Conservation (phyloP, 2,888 invertebrate species). For the Hartigia nigra region DNA sequence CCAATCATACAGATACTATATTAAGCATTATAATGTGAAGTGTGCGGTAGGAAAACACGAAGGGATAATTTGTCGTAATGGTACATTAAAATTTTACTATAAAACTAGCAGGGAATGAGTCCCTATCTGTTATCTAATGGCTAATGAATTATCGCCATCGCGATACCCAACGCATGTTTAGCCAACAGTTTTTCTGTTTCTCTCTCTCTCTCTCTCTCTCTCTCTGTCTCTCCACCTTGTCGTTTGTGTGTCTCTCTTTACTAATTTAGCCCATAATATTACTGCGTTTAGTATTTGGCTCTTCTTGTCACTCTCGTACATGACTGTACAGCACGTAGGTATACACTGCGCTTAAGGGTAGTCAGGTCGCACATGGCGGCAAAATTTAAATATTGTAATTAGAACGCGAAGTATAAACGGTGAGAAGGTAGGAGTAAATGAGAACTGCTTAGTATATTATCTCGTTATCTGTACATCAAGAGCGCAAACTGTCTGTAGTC, state of each 20-base stretch:
- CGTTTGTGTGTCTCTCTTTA: constrained; percentile 12
- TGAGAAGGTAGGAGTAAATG: neutral
- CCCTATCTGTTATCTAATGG: constrained; percentile 21
- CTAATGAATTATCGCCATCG: constrained; percentile 60
- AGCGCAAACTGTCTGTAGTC: neutral
- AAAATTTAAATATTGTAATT: constrained; percentile 63
- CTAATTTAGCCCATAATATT: neutral
- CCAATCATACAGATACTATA: too few relatives aligned
- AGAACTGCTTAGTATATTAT: neutral
- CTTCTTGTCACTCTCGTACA: constrained; percentile 7
- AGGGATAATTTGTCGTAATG: constrained; percentile 32
- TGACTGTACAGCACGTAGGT: neutral
- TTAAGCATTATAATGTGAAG: neutral
- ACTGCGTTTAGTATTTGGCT: neutral
- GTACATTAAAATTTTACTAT: neutral
- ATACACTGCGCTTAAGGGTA: neutral
- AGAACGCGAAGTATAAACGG: constrained; percentile 23
- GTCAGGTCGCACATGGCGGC: constrained; percentile 49
- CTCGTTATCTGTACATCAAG: neutral
- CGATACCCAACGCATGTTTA: constrained; percentile 59
- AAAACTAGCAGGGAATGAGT: neutral
- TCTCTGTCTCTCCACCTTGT: constrained; percentile 10
- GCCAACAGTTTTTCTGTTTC: constrained; percentile 55
- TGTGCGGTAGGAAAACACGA: constrained; percentile 23
- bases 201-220: constrained; percentile 26